Base-by-base conservation (phyloP, 2,888 invertebrate species). In the Xylota sylvarum region DNA sequence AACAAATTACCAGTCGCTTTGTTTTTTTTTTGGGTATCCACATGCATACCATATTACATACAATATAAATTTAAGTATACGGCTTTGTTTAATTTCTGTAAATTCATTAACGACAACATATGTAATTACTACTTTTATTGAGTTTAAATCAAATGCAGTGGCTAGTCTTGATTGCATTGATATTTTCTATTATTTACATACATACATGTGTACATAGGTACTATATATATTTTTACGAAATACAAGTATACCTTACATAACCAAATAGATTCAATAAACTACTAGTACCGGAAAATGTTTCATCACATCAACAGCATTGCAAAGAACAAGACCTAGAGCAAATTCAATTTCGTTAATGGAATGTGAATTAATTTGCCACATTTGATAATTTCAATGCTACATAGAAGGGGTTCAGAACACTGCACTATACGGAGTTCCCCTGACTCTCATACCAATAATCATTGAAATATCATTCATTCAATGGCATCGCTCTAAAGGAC, bases 261-360 rank as follows among this genome's bases (percentile, higher is more conserved):
- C 32, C 32, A 7, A 55, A 32, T 55, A 14, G 7, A 55, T 30
- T 32, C 55, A 55, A 30, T 7, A 7, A 32, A 55, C 30, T 32
- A 14, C 14, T 52, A 19, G 30, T 30, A 30, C 6, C 0, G 19
- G 58, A 23, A 23, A 23, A 37, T 65, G 46, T 80, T 72, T 80
- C 60, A 67, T 73, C 73, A 73, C 73, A 64, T 84, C 73, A 84
- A 73, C 46, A 43, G 43, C 35, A 40, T 56, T 73, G 69, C 79
- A 84, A 79, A 73, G 73, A 79, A 40, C 62, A 74, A 50, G 56
- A 40, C 76, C 74, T 32, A n/a, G 60, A 70, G 76, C 64, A 52
- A 80, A 80, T 76, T 77, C 82, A 86, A 86, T 86, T 86, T 77
- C 60, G 85, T 81, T 86, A 86, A 86, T 86, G 85, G 81, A 86